Conservation (phyloP, 2,797 vertebrate species). For the Sylvia borin region DNA sequence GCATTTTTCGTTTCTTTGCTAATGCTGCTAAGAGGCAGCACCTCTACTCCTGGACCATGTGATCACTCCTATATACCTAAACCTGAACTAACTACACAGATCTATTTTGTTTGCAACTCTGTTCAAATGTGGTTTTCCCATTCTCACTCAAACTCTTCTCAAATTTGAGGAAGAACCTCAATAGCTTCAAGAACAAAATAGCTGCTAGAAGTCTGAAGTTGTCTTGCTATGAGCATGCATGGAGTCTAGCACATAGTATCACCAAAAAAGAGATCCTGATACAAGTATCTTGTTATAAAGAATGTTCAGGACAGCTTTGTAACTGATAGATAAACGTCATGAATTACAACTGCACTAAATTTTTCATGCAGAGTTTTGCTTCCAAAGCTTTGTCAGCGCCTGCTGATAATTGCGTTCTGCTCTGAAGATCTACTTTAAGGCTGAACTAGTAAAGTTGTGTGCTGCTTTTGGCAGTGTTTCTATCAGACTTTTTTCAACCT, state of each 20-base stretch:
- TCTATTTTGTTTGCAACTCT: not conserved
- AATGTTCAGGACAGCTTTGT: not conserved
- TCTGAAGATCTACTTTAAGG: not conserved
- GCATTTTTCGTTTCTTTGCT: not conserved
- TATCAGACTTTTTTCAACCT: not conserved
- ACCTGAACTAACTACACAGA: not conserved
- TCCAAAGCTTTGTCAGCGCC: not conserved
- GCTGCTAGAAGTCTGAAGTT: not conserved
- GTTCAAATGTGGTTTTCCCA: not conserved
- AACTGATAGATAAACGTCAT: not conserved
- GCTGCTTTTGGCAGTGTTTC: conserved; percentile 10
- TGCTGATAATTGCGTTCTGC: not conserved
- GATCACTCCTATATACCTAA: not conserved
- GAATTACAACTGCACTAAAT: not conserved
- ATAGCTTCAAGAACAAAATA: not conserved
- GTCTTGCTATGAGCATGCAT: not conserved
- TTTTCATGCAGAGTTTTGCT: not conserved
- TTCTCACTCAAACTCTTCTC: not conserved
- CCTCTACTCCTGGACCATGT: not conserved
- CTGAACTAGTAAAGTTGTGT: not conserved
- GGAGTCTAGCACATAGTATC: not conserved
- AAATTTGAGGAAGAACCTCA: not conserved
- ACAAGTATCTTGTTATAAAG: not conserved
- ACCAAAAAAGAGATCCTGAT: not conserved
- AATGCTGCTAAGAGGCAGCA: not conserved